phyloP scores from a whole-genome alignment of 2,113 vertebrate species.

The Tylochromis polylepis region DNA sequence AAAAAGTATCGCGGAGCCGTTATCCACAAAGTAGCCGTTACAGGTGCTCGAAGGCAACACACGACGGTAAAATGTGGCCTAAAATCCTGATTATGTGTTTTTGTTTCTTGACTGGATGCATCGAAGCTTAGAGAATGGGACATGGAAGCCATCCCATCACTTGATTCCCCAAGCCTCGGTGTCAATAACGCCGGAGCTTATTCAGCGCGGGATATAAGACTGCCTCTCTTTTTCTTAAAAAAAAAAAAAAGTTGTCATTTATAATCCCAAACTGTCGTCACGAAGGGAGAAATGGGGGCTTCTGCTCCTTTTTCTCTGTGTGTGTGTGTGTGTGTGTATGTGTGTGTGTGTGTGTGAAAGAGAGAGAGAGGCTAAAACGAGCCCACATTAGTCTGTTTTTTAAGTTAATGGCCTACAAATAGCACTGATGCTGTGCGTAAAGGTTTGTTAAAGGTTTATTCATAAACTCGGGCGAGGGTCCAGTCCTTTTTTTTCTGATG shows the following conservation, averaged over 20 bases:
- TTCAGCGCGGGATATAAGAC: constrained; percentile 12
- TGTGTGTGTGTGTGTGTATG: not conserved
- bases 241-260: constrained; percentile 35
- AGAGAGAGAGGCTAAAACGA: not conserved
- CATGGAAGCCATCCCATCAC: constrained; percentile 43
- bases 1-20: constrained; percentile 53
- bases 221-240: not conserved
- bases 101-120: constrained; percentile 50
- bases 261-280: constrained; percentile 40
- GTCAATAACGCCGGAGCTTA: constrained; percentile 51
- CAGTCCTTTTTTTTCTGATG: constrained; percentile 16
- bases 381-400: not conserved
- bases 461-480: constrained; percentile 21
- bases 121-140: constrained; percentile 47
- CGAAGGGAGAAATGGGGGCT: not conserved
- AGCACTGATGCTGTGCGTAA: not conserved
- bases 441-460: constrained; percentile 46
- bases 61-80: constrained; percentile 41
- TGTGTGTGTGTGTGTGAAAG: not conserved
- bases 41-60: constrained; percentile 54
- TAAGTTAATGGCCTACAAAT: not conserved
- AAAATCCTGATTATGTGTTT: constrained; percentile 57
- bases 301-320: not conserved
- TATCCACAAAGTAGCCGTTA: constrained; percentile 58
- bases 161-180: constrained; percentile 35